Conservation (phyloP, 2,888 invertebrate genomes). For the Hypselothyrea guttata region DNA sequence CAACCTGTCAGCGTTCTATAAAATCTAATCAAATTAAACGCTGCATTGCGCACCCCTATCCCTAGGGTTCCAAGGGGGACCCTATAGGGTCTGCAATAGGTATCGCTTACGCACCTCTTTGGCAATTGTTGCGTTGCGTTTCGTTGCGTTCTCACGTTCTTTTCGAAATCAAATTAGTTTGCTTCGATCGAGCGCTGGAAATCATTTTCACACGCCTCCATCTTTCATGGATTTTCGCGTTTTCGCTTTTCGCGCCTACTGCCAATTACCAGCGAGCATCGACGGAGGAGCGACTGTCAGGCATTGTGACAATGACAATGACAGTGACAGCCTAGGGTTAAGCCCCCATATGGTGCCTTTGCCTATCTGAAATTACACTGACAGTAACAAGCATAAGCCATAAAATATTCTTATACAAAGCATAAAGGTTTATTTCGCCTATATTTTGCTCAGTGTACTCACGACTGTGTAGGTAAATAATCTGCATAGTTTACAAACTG, state of each 20-base stretch:
- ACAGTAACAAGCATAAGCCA: too few relatives aligned
- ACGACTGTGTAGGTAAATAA: slow-evolving; percentile 14
- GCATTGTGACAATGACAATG: slow-evolving; percentile 44
- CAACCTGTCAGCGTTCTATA: slow-evolving; percentile 16
- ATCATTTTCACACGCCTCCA: slow-evolving; percentile 60
- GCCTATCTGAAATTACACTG: neutral
- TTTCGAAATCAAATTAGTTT: slow-evolving; percentile 42
- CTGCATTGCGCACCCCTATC: slow-evolving; percentile 45
- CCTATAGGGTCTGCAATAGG: slow-evolving; percentile 8
- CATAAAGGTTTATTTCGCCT: neutral
- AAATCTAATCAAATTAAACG: slow-evolving; percentile 45
- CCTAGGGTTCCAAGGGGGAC: neutral
- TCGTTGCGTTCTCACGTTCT: slow-evolving; percentile 52
- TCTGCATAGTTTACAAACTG: slow-evolving; percentile 43
- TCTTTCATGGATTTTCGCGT: slow-evolving; percentile 40
- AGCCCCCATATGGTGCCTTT: slow-evolving; percentile 14
- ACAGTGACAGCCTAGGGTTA: slow-evolving; percentile 47
- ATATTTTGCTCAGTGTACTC: slow-evolving; percentile 23
- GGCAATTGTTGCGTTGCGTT: slow-evolving; percentile 30
- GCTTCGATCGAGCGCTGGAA: slow-evolving; percentile 33
- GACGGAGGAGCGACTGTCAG: slow-evolving; percentile 32
- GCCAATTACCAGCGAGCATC: slow-evolving; percentile 46
- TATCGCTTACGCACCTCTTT: slow-evolving; percentile 47
- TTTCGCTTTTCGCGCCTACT: slow-evolving; percentile 49
- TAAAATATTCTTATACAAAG: too few relatives aligned